Evolutionary conservation across 2,797 vertebrate species (phyloP), one percentile per base, ranked within the genome.

Genomic region (Typhlichthys subterraneus): DNA sequence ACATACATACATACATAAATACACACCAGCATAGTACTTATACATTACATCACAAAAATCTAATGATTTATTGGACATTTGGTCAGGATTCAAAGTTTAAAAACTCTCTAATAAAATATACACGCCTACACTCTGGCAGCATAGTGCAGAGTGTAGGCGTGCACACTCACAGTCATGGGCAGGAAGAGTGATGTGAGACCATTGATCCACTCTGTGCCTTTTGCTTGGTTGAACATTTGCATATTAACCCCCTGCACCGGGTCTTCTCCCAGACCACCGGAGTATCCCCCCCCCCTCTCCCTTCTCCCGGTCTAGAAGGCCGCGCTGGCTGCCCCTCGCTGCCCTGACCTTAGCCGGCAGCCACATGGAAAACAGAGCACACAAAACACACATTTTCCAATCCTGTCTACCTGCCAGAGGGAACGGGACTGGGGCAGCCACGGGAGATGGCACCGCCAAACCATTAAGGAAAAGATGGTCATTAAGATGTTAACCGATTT

Each of bases 141-240:
- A 60, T 69, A 55, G 67, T 72, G 76, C 50, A 75, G 65, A 53
- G 63, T 66, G 80, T 75, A 67, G 83, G 77, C 61, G 75, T 76
- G 73, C 70, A 81, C 79, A 78, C 79, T 80, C 82, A 82, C 76
- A 85, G 82, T 81, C 80, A 84, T 76, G 68, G 75, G 79, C 71
- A 80, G 79, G 59, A 72, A 79, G 76, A 87, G 72, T 83, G 73
- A 86, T 85, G 80, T 88, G 89, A 88, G 88, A 89, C 91, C 87
- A 86, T 82, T 87, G 84, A 92, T 91, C 77, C 47, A 63, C 69
- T 70, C 73, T 72, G 15, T 60, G 61, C 65, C 72, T 86, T 85
- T 89, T 85, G 80, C 66, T 73, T 50, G n/a, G 86, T 85, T 87
- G 73, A 79, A 61, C 70, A 91, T 93, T 91, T 91, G 85, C 88